A percentile compares a stretch with the other conserved stretches of the same genome.
Conservation (phyloP, 1,140 invertebrate genomes). For the Lucilia cuprina region DNA sequence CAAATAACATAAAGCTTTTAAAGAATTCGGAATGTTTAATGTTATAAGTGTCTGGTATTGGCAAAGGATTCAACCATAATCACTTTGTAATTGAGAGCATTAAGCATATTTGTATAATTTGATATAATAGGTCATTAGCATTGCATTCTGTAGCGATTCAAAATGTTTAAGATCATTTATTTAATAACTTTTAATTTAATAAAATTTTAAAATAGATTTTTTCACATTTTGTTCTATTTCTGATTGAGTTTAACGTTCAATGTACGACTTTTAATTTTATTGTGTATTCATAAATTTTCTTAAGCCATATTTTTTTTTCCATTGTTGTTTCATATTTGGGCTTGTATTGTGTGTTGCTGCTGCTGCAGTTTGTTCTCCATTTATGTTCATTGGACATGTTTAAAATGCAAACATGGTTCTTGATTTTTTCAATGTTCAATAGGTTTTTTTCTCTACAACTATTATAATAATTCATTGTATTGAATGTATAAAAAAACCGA, state of each 20-base stretch:
- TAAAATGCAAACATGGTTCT: conserved; percentile 5
- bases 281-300: conserved; percentile 14
- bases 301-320: neutral
- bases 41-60: no score
- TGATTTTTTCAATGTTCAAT: neutral
- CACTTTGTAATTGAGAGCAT: no score
- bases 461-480: neutral
- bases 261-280: neutral
- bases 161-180: no score
- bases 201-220: no score
- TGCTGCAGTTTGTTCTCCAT: neutral
- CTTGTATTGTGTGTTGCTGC: neutral
- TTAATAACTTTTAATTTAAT: no score
- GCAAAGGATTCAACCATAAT: no score
- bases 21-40: no score
- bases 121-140: no score
- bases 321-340: conserved; percentile 2
- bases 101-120: no score
- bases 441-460: neutral
- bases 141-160: no score
- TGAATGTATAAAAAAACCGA: neutral
- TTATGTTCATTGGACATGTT: neutral
- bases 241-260: no score
- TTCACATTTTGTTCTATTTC: neutral
- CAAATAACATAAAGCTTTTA: no score